Evolutionary conservation across 1,140 invertebrate genomes (phyloP).

Genomic region (Aleiodes sp.): DNA sequence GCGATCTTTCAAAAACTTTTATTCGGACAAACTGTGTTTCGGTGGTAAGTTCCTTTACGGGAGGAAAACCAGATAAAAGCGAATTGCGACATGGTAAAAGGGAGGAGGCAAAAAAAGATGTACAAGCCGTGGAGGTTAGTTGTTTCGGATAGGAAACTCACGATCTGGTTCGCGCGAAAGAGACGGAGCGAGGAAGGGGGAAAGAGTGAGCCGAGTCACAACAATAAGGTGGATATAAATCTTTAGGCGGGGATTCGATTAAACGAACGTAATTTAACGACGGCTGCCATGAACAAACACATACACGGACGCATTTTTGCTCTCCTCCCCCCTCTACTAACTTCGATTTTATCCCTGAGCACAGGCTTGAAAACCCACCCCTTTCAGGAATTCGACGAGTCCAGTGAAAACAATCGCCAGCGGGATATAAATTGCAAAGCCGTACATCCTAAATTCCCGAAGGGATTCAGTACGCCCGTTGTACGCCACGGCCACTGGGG

Average conservation of each 20-base stretch:
- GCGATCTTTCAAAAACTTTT: constrained; percentile 55
- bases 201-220: constrained; percentile 21
- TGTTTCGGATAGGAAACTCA: constrained; percentile 5
- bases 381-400: constrained; percentile 39
- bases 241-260: constrained; percentile 57
- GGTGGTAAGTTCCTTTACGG: not conserved
- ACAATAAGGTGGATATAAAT: constrained; percentile 60
- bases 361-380: constrained; percentile 11
- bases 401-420: constrained; percentile 53
- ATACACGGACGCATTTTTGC: not conserved
- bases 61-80: constrained; percentile 7
- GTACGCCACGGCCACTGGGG: not conserved
- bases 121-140: not conserved
- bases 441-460: constrained; percentile 32
- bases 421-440: constrained; percentile 46
- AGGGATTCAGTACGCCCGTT: constrained; percentile 19
- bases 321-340: not conserved
- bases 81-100: not conserved
- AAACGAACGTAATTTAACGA: constrained; percentile 59
- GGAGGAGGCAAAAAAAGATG: not conserved
- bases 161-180: constrained; percentile 3
- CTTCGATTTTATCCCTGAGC: not conserved
- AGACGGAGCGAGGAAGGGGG: not conserved
- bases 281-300: constrained; percentile 25
- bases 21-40: constrained; percentile 17